phyloP scores from a whole-genome alignment of 1,140 invertebrate species.

The Macrocentrus cingulum region DNA sequence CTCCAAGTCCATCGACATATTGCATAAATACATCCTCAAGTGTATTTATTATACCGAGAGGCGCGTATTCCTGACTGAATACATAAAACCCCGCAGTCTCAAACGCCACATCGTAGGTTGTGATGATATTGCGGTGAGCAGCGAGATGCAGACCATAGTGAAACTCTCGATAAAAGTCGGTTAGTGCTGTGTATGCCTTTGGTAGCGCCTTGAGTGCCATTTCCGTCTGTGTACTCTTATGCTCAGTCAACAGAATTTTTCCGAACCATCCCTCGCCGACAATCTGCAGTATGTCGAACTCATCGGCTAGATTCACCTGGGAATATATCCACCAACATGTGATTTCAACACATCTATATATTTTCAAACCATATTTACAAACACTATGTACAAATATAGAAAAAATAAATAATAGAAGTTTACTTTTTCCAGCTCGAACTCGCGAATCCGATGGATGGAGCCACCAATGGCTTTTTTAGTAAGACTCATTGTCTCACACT shows the following conservation, averaged over 20 bases:
- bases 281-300: conserved; percentile 88
- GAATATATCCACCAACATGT: too few species aligned
- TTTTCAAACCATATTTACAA: too few species aligned
- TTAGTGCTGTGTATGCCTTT: conserved; percentile 77
- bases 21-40: too few species aligned
- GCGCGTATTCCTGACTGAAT: conserved; percentile 88
- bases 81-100: conserved; percentile 84
- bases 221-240: conserved; percentile 81
- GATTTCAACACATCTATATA: too few species aligned
- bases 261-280: conserved; percentile 96
- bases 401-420: conserved; percentile 31
- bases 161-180: conserved; percentile 90
- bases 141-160: conserved; percentile 88
- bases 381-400: too few species aligned
- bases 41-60: conserved; percentile 64
- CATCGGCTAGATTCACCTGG: conserved; percentile 79
- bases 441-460: conserved; percentile 78
- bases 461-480: conserved; percentile 67
- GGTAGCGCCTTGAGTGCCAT: conserved; percentile 84
- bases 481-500: conserved; percentile 44
- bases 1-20: too few species aligned
- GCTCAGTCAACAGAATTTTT: conserved; percentile 83
- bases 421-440: conserved; percentile 84
- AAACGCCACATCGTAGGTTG: conserved; percentile 87
- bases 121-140: conserved; percentile 83